Percentiles rank a stretch among this genome's conserved stretches.
Evolutionary conservation across 2,113 vertebrate species (phyloP).

Genomic region (Hirundichthys speculiger): DNA sequence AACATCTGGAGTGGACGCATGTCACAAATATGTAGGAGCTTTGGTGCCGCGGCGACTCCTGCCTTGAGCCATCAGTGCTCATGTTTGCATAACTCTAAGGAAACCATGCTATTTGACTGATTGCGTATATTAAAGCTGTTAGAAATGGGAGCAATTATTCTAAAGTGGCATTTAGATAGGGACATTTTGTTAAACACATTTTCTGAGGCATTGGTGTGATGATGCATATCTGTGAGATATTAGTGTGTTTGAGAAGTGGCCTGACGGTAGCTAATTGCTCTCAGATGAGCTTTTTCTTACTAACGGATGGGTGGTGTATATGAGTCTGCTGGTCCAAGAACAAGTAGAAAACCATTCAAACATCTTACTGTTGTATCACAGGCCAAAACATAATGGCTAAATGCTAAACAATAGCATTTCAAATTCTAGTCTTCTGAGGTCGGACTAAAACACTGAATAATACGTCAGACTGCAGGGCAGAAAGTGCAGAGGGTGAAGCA

Average conservation of each 20-base stretch:
- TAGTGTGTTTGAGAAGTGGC: constrained; percentile 41
- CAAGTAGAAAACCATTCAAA: no score
- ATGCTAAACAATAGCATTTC: constrained; percentile 33
- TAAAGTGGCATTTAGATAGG: constrained; percentile 62
- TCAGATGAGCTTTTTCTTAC: constrained; percentile 32
- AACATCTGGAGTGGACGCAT: no score
- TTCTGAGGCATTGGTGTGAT: constrained; percentile 46
- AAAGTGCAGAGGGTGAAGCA: constrained; percentile 29
- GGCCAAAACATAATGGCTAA: constrained; percentile 6
- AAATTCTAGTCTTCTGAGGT: constrained; percentile 21
- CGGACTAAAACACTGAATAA: constrained; percentile 15
- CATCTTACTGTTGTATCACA: no score
- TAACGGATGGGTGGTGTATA: constrained; percentile 32
- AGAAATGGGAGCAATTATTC: constrained; percentile 67
- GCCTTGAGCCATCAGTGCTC: constrained; percentile 28
- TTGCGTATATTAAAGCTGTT: constrained; percentile 60
- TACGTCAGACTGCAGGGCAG: constrained; percentile 43
- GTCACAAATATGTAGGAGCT: neutral
- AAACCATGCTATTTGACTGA: constrained; percentile 3
- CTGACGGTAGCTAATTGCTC: constrained; percentile 22
- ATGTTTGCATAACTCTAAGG: constrained; percentile 53
- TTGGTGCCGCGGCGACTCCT: constrained; percentile 7
- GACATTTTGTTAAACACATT: constrained; percentile 50
- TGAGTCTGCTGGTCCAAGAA: no score
- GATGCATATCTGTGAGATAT: constrained; percentile 63